Evolutionary conservation across 2,113 vertebrate genomes (phyloP), one percentile per base, ranked within the genome.

Genomic region (Eira barbara): DNA sequence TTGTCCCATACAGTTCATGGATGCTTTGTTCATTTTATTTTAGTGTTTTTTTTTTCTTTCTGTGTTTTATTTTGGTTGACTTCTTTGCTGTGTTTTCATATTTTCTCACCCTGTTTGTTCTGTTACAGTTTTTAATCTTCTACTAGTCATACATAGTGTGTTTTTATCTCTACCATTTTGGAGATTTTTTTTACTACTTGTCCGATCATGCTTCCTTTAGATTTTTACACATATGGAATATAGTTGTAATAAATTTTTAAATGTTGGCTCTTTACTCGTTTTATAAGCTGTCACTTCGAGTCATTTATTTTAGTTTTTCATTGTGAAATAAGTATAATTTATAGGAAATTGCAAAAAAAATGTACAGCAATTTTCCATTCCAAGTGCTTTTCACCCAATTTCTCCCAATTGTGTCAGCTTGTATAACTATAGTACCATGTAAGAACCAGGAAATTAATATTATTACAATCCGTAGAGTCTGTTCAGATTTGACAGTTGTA

Each of bases 311-410:
- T 76, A 94, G 57, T 36, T 89, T 91, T 96, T 95, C 29, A 59
- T 74, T 93, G 29, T 65, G 34, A 92, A 97, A 49, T 81, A 89
- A 90, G 11, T 83, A 34, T 83, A 57, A 95, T 93, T 82, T 91
- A 87, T 3, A 90, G 61, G 67, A 93, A 90, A 31, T 82, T 94
- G 15, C 10, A 13, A 42, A 55, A 42, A 95, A 91, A 55, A 78
- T 31, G 23, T 57, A 78, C 18, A 87, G n/a, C 11, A 52, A 4
- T 90, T 27, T 82, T 45, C 67, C n/a, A 31, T 63, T 36, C 67
- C 42, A 25, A 63, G 52, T 88, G 73, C 47, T 12, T 74, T 97
- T 89, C 34, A 85, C 47, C 18, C 59, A 84, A 7, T 97, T 92
- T 96, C 42, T 95, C 6, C 11, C 20, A 74, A 3, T 84, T 45